Evolutionary conservation across 2,113 vertebrate genomes (phyloP), one percentile per base, ranked within the genome.

Genomic region (Octodon degus): DNA sequence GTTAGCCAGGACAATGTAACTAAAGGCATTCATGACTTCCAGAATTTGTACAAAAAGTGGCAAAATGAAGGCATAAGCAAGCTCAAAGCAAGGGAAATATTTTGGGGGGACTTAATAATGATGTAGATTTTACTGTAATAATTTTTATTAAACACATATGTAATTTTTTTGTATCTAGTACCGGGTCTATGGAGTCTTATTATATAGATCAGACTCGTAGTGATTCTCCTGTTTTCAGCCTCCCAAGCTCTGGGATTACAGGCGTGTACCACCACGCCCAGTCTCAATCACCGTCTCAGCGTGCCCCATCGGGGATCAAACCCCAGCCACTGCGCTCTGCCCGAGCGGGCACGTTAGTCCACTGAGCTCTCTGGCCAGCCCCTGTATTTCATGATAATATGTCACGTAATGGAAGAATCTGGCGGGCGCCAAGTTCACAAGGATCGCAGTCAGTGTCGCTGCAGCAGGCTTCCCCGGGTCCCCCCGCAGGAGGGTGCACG

Each of bases 401-500:
- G 10, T 43, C 25, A 27, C 47, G 34, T 3, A 27, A 11, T 32
- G 32, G 72, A 92, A 43, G 68, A 34, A 83, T 20, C 20, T 72
- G 55, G 14, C 37, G 58, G 65, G 76, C 5, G 17, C 86, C 62
- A 62, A 19, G 43, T 60, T 93, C 50, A 32, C n/a, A 13, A 7
- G 58, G 60, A 11, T 72, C 81, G 58, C 76, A 87, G 19, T n/a
- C 7, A 50, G 4, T 5, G 25, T 83, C 58, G 30, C 14, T 8
- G 43, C 32, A 17, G 50, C 5, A 40, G 47, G 40, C 1, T 8
- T 43, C 1, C 63, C 32, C 24, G n/a, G 68, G 34, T 9, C 27
- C 1, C 17, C 7, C 3, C 1, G 3, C 30, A 34, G 32, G 24
- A 8, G 62, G n/a, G 2, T 6, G 17, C 0, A 1, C 7, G 9